A percentile compares a stretch with the other conserved stretches of the same genome.
Conservation (phyloP, 2,888 invertebrate genomes). For the Latheticus oryzae region DNA sequence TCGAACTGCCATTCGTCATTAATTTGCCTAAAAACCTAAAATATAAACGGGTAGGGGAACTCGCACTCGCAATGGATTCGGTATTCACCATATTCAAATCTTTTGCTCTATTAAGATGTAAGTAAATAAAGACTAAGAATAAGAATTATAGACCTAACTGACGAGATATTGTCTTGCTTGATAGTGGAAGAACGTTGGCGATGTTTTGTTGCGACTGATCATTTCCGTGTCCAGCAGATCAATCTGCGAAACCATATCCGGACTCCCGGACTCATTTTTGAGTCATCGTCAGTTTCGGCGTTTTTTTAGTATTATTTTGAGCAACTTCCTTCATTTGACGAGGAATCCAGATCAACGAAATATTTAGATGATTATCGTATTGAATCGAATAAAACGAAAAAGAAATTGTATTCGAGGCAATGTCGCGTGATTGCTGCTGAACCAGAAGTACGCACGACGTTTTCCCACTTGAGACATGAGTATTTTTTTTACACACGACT, state of each 20-base stretch:
- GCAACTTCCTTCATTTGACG: slow-evolving; percentile 59
- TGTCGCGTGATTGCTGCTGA: slow-evolving; percentile 21
- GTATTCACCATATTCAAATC: slow-evolving; percentile 35
- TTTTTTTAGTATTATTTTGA: slow-evolving; percentile 54
- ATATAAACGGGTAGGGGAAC: slow-evolving; percentile 41
- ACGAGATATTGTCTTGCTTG: slow-evolving; percentile 57
- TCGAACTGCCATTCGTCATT: slow-evolving; percentile 42
- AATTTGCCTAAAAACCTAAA: slow-evolving; percentile 47
- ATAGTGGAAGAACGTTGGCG: slow-evolving; percentile 55
- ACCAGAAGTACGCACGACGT: slow-evolving; percentile 42
- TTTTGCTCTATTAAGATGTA: slow-evolving; percentile 40
- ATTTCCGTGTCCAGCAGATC: slow-evolving; percentile 28
- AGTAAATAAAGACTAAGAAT: slow-evolving; percentile 46
- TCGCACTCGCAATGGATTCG: slow-evolving; percentile 41
- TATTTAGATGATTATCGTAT: slow-evolving; percentile 7
- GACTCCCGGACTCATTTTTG: slow-evolving; percentile 46
- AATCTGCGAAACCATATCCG: slow-evolving; percentile 34
- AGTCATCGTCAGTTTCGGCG: slow-evolving; percentile 44
- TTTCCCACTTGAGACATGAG: slow-evolving; percentile 44
- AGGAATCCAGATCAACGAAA: slow-evolving; percentile 48
- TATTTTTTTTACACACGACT: slow-evolving; percentile 43
- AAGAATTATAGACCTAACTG: slow-evolving; percentile 51
- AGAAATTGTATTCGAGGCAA: slow-evolving; percentile 18
- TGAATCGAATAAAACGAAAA: slow-evolving; percentile 8
- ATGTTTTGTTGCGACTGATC: slow-evolving; percentile 45